Evolutionary conservation across 2,797 vertebrate genomes (phyloP).

Genomic region (Clarias platycephalus): DNA sequence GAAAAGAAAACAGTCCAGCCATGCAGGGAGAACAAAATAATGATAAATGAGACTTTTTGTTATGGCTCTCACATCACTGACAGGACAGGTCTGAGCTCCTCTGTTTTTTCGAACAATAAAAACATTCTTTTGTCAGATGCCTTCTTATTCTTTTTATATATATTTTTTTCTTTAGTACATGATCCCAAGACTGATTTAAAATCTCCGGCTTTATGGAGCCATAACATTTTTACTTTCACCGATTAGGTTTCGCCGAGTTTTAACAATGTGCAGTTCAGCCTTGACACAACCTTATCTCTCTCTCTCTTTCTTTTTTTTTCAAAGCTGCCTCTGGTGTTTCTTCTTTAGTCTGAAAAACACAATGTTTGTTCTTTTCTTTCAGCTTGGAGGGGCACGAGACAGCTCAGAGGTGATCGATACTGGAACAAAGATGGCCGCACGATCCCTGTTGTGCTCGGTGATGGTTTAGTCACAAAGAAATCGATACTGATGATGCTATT

Average conservation of each 20-base stretch:
- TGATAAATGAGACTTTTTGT: neutral
- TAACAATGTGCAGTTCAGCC: neutral
- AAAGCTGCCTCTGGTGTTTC: neutral
- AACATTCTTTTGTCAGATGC: neutral
- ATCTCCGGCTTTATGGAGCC: neutral
- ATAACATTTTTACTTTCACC: slow-evolving; percentile 14
- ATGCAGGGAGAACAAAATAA: neutral
- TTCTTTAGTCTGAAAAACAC: neutral
- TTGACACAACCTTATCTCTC: neutral
- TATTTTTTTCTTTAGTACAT: neutral
- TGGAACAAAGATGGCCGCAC: slow-evolving; percentile 36
- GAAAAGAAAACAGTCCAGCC: neutral
- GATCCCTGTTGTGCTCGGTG: neutral
- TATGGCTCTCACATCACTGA: neutral
- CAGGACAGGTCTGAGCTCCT: neutral
- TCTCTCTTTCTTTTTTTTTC: neutral
- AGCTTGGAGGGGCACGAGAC: slow-evolving; percentile 9
- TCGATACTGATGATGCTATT: slow-evolving; percentile 37
- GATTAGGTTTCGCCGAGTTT: neutral
- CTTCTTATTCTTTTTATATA: neutral
- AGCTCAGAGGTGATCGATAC: slow-evolving; percentile 36
- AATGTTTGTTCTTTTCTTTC: slow-evolving; percentile 19
- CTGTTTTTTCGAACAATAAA: neutral
- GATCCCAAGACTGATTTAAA: neutral
- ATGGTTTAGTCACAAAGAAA: slow-evolving; percentile 31